A percentile compares a stretch with the other conserved stretches of the same genome.
Conservation (phyloP, 2,888 invertebrate species). For the Andricus quercusramuli region DNA sequence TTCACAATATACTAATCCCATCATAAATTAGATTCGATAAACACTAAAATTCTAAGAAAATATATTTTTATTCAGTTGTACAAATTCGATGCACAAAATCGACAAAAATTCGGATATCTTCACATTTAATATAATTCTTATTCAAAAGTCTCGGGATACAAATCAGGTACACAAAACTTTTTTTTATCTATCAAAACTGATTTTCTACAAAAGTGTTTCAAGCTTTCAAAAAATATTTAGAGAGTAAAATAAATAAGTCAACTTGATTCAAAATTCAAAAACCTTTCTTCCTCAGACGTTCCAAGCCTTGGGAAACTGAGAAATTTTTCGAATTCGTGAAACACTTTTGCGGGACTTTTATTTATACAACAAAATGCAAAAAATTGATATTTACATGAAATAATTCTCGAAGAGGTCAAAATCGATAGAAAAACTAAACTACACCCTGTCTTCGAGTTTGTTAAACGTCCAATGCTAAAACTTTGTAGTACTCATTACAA, state of each 20-base stretch:
- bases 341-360: slow-evolving; percentile 2
- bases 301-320: slow-evolving; percentile 3
- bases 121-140: slow-evolving; percentile 1
- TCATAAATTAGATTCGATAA: not conserved
- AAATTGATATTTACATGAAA: slow-evolving; percentile 26
- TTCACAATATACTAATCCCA: not conserved
- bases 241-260: slow-evolving; percentile 17
- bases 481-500: slow-evolving; percentile 2
- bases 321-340: not conserved
- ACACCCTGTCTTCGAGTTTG: slow-evolving; percentile 1
- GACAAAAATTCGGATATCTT: not conserved
- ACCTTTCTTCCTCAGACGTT: slow-evolving; percentile 24
- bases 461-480: slow-evolving; percentile 6
- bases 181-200: not conserved
- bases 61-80: slow-evolving; percentile 24
- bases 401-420: not conserved
- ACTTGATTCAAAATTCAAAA: slow-evolving; percentile 4
- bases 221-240: not conserved
- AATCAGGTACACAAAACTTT: slow-evolving; percentile 22
- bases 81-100: not conserved
- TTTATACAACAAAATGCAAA: slow-evolving; percentile 26
- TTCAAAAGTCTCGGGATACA: not conserved
- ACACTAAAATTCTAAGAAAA: not conserved
- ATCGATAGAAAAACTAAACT: slow-evolving; percentile 4
- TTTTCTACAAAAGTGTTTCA: slow-evolving; percentile 4